These are phyloP conservation scores for Sinohyriopsis cumingii DNA, from an alignment of 2,888 invertebrate species.

Conservation along the genomic window DNA sequence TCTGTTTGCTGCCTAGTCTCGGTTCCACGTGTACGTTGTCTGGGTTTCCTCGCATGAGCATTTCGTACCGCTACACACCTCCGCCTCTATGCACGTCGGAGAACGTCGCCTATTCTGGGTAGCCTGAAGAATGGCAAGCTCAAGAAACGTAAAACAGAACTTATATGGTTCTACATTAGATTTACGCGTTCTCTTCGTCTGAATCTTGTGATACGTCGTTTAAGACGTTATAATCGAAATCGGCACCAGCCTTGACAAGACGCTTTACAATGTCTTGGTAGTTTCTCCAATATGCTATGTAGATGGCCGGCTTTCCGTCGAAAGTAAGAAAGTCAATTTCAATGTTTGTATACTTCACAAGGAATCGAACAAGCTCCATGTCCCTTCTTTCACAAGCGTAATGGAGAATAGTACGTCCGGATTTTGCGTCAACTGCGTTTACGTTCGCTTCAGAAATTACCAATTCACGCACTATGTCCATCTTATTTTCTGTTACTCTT, in stretches of 20 bases:
- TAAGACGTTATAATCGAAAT: conserved; percentile 17
- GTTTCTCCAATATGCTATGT: conserved; percentile 35
- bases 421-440: conserved; percentile 44
- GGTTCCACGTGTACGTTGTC: too few relatives aligned
- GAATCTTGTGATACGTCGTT: conserved; percentile 18
- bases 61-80: too few relatives aligned
- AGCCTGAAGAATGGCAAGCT: too few relatives aligned
- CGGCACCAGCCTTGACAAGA: conserved; percentile 26
- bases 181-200: conserved; percentile 17
- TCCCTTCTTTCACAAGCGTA: conserved; percentile 35
- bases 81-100: too few relatives aligned
- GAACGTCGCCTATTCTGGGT: too few relatives aligned
- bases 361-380: conserved; percentile 20
- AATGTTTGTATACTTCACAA: conserved; percentile 31
- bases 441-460: conserved; percentile 39
- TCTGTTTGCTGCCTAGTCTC: too few relatives aligned
- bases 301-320: conserved; percentile 38
- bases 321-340: conserved; percentile 39
- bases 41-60: too few relatives aligned
- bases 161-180: too few relatives aligned
- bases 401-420: conserved; percentile 44
- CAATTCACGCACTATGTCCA: conserved; percentile 31
- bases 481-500: conserved; percentile 15
- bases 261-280: conserved; percentile 31
- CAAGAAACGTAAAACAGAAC: too few relatives aligned